Percentiles rank a stretch among this genome's conserved stretches.
Conservation (phyloP, 2,113 vertebrate genomes). For the Todiramphus saurophagus region DNA sequence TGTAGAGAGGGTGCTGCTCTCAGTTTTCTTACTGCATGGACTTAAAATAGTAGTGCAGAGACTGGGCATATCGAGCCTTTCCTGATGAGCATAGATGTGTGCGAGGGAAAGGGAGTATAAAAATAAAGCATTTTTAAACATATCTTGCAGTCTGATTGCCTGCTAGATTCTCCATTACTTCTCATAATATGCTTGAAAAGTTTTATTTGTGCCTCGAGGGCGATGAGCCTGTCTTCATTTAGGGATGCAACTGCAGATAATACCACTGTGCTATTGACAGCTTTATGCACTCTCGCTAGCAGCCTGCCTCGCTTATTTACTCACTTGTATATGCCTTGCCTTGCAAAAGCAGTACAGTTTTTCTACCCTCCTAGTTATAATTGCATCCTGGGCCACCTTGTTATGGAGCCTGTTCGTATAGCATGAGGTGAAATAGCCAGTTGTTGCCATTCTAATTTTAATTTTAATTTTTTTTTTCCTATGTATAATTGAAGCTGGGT, state of each 20-base stretch:
- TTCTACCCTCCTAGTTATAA: slow-evolving; percentile 9
- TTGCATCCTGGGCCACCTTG: background rate
- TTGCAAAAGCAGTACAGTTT: background rate
- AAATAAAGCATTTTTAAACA: slow-evolving; percentile 23
- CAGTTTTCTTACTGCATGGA: background rate
- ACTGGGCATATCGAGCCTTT: background rate
- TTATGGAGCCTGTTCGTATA: background rate
- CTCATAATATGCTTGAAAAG: slow-evolving; percentile 74
- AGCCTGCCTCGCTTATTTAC: slow-evolving; percentile 55
- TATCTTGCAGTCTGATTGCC: slow-evolving; percentile 58
- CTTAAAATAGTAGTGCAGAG: background rate
- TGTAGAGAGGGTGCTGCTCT: background rate
- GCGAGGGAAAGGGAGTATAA: background rate
- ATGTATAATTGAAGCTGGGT: background rate
- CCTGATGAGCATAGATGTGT: background rate
- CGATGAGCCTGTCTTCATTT: slow-evolving; percentile 70
- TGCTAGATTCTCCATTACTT: slow-evolving; percentile 65
- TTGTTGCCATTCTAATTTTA: background rate
- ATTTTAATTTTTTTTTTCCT: background rate
- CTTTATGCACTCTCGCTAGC: slow-evolving; percentile 32
- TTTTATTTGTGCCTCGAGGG: slow-evolving; percentile 73
- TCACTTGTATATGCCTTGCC: background rate
- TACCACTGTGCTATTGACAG: slow-evolving; percentile 35
- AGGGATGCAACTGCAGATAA: slow-evolving; percentile 67
- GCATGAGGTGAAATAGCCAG: background rate